Evolutionary conservation across 2,113 vertebrate genomes (phyloP).

Genomic region (Nerophis ophidion): DNA sequence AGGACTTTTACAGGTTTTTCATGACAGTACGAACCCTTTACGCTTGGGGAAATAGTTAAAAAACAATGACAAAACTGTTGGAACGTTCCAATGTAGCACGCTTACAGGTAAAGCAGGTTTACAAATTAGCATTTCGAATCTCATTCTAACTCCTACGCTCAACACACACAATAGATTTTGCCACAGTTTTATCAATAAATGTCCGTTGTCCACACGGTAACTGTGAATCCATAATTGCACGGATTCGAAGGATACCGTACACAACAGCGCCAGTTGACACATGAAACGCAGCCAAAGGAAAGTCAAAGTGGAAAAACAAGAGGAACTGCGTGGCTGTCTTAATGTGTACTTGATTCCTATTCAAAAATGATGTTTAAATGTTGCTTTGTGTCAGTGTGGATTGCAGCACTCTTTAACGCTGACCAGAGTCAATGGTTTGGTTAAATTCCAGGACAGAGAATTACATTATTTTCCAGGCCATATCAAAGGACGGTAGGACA

Average conservation of each 20-base stretch:
- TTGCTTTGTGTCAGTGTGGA: neutral
- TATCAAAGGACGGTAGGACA: conserved; percentile 20
- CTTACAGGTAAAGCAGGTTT: conserved; percentile 4
- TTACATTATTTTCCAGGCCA: conserved; percentile 13
- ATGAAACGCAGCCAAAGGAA: conserved; percentile 14
- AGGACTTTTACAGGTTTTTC: conserved; percentile 27
- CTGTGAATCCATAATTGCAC: conserved; percentile 7
- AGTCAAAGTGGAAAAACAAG: neutral
- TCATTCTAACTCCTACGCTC: neutral
- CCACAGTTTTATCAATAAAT: conserved; percentile 1
- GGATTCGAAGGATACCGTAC: conserved; percentile 6
- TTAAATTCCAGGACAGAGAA: conserved; percentile 9
- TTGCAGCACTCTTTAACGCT: neutral
- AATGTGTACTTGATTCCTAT: neutral
- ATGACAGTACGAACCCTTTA: conserved; percentile 8
- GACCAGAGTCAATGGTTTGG: neutral
- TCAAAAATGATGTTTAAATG: neutral
- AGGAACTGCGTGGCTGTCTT: neutral
- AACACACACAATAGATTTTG: no score
- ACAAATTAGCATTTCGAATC: conserved; percentile 1
- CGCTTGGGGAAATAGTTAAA: conserved; percentile 22
- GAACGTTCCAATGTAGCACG: conserved; percentile 1
- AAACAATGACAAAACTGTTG: no score
- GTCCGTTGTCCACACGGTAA: neutral
- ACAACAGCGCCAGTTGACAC: conserved; percentile 13